Base-by-base conservation (phyloP, 2,888 invertebrate genomes). In the Malthinus flaveolus region DNA sequence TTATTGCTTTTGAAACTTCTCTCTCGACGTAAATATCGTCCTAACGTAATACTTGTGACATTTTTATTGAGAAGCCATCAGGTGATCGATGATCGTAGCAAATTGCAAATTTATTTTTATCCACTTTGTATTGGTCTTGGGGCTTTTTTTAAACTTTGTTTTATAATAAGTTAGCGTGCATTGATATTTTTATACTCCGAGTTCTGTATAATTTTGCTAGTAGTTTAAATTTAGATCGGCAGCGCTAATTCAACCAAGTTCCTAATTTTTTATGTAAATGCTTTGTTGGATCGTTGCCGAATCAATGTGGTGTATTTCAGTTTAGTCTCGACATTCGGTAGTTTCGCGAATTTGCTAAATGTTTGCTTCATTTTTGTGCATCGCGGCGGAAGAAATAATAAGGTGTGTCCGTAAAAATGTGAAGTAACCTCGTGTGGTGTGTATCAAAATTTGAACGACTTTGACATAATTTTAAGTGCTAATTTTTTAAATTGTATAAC, bases 191-290 rank as follows among this genome's bases (percentile, higher is more conserved):
- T 32, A 42, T 11, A 32, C 35, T 46, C 35, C 9, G 37, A 52
- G 39, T 32, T 52, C 45, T 10, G 44, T 56, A 42, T 42, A 13
- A 23, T 42, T 42, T 23, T 15, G 39, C 39, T 42, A 7, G 15
- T 15, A 23, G 23, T 15, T 42, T 42, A 47, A 37, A 56, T 49
- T 56, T 56, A 46, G 56, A 44, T 56, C 50, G 32, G 32, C 36
- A 36, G 32, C 36, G 45, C 50, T 45, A 56, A 56, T 50, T 36
- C 44, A 56, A 56, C 36, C 49, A 56, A 56, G 36, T 50, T 36
- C 39, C 56, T 50, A 56, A 56, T 50, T 56, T 56, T 56, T 56
- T 50, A 50, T 56, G 56, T 50, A 46, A 46, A 56, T 56, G 39
- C 49, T 36, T 33, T 50, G 49, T 46, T 57, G 57, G 57, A 48